Conservation (phyloP, 2,888 invertebrate species). For the Eumacrocentrus americanus region DNA sequence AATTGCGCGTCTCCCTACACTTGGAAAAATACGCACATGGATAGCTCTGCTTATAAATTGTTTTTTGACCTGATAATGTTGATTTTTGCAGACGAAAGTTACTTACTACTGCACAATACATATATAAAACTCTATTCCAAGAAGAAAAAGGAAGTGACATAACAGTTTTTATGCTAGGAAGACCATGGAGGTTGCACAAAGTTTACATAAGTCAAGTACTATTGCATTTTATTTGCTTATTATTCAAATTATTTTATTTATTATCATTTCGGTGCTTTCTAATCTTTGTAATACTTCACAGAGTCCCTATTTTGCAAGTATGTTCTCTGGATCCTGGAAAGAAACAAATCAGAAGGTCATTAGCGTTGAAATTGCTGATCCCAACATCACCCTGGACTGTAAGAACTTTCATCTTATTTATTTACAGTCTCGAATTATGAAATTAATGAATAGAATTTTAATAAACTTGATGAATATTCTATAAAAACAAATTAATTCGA, state of each 20-base stretch:
- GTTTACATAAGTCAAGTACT: slow-evolving; percentile 74
- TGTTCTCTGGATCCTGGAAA: slow-evolving; percentile 81
- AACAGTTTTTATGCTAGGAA: slow-evolving; percentile 72
- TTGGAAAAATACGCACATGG: too few relatives aligned
- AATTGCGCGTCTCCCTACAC: too few relatives aligned
- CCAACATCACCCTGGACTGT: slow-evolving; percentile 73
- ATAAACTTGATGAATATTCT: too few relatives aligned
- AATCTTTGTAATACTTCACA: slow-evolving; percentile 46
- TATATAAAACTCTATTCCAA: slow-evolving; percentile 77
- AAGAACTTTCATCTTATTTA: too few relatives aligned
- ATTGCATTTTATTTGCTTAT: slow-evolving; percentile 15
- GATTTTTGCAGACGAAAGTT: slow-evolving; percentile 70
- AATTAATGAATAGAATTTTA: too few relatives aligned
- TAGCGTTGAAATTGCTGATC: slow-evolving; percentile 73
- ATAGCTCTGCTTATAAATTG: too few relatives aligned
- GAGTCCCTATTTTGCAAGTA: slow-evolving; percentile 80
- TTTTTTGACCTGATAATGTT: too few relatives aligned
- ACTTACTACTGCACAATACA: slow-evolving; percentile 76
- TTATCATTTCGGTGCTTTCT: not conserved
- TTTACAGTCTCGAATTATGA: too few relatives aligned
- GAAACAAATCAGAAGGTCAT: slow-evolving; percentile 73
- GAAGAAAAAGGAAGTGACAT: slow-evolving; percentile 80
- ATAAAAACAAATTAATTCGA: not conserved
- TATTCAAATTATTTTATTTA: slow-evolving; percentile 4
- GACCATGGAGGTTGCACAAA: slow-evolving; percentile 78